Base-by-base conservation (phyloP, 2,797 vertebrate genomes). In the Sebastes miniatus region DNA sequence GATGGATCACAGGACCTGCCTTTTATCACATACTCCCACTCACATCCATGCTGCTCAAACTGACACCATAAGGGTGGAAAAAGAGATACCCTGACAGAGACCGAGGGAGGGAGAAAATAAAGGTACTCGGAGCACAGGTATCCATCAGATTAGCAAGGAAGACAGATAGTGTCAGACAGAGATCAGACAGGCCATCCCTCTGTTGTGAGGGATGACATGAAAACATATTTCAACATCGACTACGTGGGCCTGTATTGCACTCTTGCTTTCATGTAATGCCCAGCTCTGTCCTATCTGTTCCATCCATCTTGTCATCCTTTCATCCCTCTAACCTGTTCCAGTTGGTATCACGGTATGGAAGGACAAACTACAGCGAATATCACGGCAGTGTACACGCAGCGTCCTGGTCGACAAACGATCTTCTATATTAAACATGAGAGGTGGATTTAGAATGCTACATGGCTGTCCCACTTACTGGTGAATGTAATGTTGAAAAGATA, bases 101-200 rank as follows among this genome's bases (percentile, higher is more conserved):
- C 32, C 3, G 69, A 61, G 25, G 16, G 27, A 47, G 62, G 65
- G 22, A 64, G 75, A 77, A 74, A 73, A 86, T 74, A 81, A 80
- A 88, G 84, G 77, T 81, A 73, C 79, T 83, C 8, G 8, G 47
- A 50, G 47, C 79, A 64, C 73, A 80, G 73, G 86, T 77, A 93
- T 93, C 82, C 66, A 94, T 94, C 94, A 93, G 93, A 94, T 94
- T 90, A 92, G 70, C 29, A 6, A 4, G n/a, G 39, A 83, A 77
- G 83, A 74, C 75, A 88, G 92, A 94, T 92, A 70, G 63, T 59
- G 69, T 77, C 72, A 79, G 88, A 69, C 63, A 34, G 79, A 87
- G 88, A 94, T 93, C 84, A 89, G 78, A 69, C 65, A 70, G 83
- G 67, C 85, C 70, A 14, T 85, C 82, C 43, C 34, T 86, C 34